Evolutionary conservation across 2,888 invertebrate genomes (phyloP).

Genomic region (Hydriomena furcata): DNA sequence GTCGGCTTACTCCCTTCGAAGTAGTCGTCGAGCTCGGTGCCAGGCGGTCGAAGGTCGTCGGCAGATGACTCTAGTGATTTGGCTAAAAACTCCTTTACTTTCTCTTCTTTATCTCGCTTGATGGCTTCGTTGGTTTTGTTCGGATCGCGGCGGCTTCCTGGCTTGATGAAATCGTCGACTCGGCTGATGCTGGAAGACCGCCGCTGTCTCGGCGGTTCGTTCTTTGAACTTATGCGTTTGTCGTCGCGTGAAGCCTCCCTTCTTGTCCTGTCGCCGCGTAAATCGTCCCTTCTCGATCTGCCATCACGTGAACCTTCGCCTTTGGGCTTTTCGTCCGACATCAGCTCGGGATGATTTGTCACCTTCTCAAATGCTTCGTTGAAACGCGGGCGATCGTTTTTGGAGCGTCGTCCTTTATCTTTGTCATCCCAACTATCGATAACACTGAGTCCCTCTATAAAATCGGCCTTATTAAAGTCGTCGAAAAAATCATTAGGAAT

Average conservation of each 20-base stretch:
- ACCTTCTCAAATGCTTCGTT: conserved; percentile 53
- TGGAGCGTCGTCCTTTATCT: conserved; percentile 38
- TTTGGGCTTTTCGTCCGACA: conserved; percentile 31
- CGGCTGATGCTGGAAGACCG: conserved; percentile 41
- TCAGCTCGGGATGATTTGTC: conserved; percentile 61
- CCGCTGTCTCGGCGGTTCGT: conserved; percentile 16
- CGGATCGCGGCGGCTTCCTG: conserved; percentile 73
- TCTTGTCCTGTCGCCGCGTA: background rate
- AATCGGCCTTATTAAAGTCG: conserved; percentile 73
- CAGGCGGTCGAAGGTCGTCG: conserved; percentile 70
- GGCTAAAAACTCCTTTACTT: conserved; percentile 70
- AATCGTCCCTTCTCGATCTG: conserved; percentile 4
- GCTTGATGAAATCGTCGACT: conserved; percentile 64
- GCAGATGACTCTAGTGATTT: conserved; percentile 67
- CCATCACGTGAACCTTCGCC: conserved; percentile 8
- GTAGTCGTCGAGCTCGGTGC: conserved; percentile 74
- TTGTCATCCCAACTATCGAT: conserved; percentile 71
- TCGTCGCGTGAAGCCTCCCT: conserved; percentile 11
- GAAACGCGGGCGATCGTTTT: conserved; percentile 39
- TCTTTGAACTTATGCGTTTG: conserved; percentile 3
- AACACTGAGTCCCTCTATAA: conserved; percentile 75
- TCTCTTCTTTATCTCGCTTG: conserved; percentile 70
- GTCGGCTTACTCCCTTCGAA: conserved; percentile 47
- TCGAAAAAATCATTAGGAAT: conserved; percentile 79
- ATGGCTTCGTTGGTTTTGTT: conserved; percentile 74